Base-by-base conservation (phyloP, 2,113 vertebrate species). In the Marmota flaviventris region DNA sequence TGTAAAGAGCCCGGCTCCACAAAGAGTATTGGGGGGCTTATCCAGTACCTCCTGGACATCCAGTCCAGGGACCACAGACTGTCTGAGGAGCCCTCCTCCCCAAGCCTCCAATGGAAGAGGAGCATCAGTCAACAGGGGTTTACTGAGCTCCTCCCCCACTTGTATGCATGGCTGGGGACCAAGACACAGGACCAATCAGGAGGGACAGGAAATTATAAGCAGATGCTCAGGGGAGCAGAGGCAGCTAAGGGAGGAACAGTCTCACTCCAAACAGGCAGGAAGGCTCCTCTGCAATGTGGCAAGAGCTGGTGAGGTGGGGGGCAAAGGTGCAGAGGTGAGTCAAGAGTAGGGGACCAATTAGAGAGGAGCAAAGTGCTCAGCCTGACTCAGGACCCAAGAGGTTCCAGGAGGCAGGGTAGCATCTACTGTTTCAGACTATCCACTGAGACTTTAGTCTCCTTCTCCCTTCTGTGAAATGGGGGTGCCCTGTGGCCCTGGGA, bases 1-100 rank as follows among this genome's bases (percentile, higher is more conserved):
- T 11, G 25, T 5, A 4, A 37, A 58, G 8, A 13, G 7, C 25
- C 3, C 0, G 34, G 39, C 25, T 42, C 0, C 1, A 20, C 77
- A 76, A 42, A 67, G 37, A 86, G 34, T 22, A 0, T 65, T 29
- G 8, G 53, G 76, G 84, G 51, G n/a, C 58, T 85, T 61, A 9
- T 4, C 45, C 72, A 45, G 70, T 58, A 72, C 29, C 12, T 85
- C 65, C 25, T 10, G 24, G 45, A 51, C 13, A 1, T 53, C 5
- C 0, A 45, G 42, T 34, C 56, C 8, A 2, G 10, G 29, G 61
- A 27, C 61, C 61, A 63, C 24, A 63, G 27, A 24, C 32, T 39
- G 6, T 37, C 51, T 42, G 29, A 61, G 48, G 48, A 10, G 5
- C 22, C 37, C 25, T 20, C 20, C 22, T 25, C 20, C 67, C 11